phyloP scores from a whole-genome alignment of 2,888 invertebrate genomes.

The Drosophila infuscata region DNA sequence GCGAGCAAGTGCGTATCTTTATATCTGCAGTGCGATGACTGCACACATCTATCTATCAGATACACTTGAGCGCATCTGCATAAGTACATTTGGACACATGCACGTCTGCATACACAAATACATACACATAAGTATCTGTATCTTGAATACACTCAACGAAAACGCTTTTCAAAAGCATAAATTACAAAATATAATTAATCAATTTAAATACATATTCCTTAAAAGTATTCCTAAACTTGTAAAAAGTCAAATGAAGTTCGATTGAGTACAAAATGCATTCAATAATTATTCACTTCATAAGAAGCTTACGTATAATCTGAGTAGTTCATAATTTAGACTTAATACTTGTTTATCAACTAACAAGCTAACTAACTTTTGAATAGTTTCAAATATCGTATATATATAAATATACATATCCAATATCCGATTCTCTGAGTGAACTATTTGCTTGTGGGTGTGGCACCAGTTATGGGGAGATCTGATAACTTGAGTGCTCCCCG shows the following conservation, averaged over 20 bases:
- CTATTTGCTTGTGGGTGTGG: neutral
- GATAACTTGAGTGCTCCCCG: neutral
- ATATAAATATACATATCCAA: neutral
- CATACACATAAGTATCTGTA: neutral
- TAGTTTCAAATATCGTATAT: too few relatives aligned
- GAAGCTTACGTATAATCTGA: neutral
- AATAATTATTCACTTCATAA: neutral
- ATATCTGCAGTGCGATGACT: conserved; percentile 4
- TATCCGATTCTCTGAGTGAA: neutral
- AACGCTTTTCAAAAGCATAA: neutral
- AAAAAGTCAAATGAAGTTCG: neutral
- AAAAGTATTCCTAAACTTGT: neutral
- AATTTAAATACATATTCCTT: neutral
- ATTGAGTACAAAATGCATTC: neutral
- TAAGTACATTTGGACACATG: neutral
- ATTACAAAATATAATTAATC: neutral
- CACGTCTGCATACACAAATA: neutral
- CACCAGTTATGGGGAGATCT: neutral
- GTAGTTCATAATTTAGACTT: neutral
- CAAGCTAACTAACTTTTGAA: neutral
- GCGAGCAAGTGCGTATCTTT: conserved; percentile 14
- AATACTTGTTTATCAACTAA: neutral
- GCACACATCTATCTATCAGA: conserved; percentile 8
- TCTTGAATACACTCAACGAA: neutral
- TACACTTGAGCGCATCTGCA: conserved; percentile 5